Conservation (phyloP, 2,113 vertebrate species). For the Empidonax traillii region DNA sequence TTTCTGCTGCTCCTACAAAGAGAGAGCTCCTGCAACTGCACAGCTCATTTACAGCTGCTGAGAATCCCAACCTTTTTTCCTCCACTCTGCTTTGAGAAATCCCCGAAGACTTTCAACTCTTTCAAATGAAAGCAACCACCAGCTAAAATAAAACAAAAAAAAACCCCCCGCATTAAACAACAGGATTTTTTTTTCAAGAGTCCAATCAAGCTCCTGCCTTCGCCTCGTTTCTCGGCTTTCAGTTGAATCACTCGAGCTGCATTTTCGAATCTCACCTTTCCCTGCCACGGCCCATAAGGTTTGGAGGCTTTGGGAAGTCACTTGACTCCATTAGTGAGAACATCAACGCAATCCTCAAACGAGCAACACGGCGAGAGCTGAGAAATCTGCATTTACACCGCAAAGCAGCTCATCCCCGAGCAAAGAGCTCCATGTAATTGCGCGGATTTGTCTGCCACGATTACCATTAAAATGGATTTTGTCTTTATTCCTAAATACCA, state of each 20-base stretch:
- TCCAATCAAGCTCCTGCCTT: background rate
- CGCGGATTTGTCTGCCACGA: background rate
- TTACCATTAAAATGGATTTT: background rate
- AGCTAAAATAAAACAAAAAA: background rate
- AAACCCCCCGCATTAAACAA: background rate
- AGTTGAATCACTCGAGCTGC: background rate
- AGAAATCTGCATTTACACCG: background rate
- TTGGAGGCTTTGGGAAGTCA: background rate
- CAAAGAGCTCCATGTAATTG: background rate
- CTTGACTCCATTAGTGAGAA: background rate
- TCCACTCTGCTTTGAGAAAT: background rate
- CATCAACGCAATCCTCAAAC: background rate
- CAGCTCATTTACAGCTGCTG: background rate
- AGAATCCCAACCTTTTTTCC: background rate
- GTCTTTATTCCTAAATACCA: background rate
- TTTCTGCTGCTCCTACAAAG: background rate
- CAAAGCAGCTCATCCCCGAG: background rate
- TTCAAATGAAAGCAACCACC: background rate
- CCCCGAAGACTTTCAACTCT: background rate
- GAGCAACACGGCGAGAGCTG: background rate
- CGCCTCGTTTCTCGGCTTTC: background rate
- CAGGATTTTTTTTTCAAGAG: background rate
- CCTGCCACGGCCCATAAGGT: background rate
- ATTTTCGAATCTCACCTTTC: background rate
- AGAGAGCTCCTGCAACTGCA: background rate